Evolutionary conservation across 2,888 invertebrate genomes (phyloP), one percentile per base, ranked within the genome.

Genomic region (Cryptocheilus praepositus): DNA sequence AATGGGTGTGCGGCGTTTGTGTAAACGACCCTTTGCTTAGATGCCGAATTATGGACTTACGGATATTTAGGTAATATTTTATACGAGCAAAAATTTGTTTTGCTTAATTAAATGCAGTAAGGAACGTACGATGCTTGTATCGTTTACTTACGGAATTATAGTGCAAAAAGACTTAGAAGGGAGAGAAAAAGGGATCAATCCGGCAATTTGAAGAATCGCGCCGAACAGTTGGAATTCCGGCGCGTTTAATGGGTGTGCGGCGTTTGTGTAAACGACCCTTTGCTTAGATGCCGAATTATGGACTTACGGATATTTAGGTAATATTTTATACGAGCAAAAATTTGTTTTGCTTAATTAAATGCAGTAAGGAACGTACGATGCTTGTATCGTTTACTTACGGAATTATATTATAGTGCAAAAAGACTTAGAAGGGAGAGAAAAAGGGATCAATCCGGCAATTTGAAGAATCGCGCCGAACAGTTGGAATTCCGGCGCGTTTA

Each of bases 381-480:
- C n/a, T n/a, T 53, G 55, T 65, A 67, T 76, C 67, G 67, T 67
- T 66, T 62, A 67, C 61, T 18, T 18, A 13, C 18, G 46, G 18
- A 63, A 16, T 25, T 46, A n/a, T n/a, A n/a, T n/a, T n/a, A 19
- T 51, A 21, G n/a, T 15, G 25, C 21, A 45, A 28, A 57, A 55
- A 25, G 49, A 7, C 7, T 18, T 11, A n/a, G 56, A 59, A 45
- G 44, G 28, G 44, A 43, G 25, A 21, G 55, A 52, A 18, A 51
- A 52, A 18, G 21, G 45, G 46, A 49, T 36, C 53, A 15, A 46
- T 28, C 16, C 4, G 49, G 49, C 19, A 19, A 45, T 45, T 19
- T 16, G 25, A 19, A 55, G 36, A 22, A 55, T 43, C 44, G 36
- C 36, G 11, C 11, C 36, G 36, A 36, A 36, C 11, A 4, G 11